Base-by-base conservation (phyloP, 2,113 vertebrate species). In the Dipodomys merriami region DNA sequence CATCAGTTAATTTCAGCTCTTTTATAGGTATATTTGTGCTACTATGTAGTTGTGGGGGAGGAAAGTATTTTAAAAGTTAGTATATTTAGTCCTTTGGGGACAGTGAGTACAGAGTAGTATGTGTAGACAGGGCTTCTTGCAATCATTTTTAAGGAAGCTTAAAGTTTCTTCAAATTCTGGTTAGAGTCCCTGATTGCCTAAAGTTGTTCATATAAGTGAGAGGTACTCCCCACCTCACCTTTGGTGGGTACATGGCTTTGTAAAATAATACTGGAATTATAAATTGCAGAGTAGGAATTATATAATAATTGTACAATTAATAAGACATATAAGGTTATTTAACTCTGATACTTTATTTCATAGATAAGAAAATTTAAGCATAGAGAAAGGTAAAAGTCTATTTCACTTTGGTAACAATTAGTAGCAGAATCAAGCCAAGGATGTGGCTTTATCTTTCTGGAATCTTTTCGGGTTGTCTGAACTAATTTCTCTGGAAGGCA, bases 11-110 rank as follows among this genome's bases (percentile, higher is more conserved):
- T 49, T 89, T 15, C 5, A 83, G 13, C 4, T 88, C 11, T 46
- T 83, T 80, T 79, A 49, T 35, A 76, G 73, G 4, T 69, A 68
- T 76, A 82, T 91, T 91, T 94, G 23, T 3, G 83, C 11, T 62
- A 72, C 18, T 73, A 79, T 60, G 20, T 93, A 80, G 22, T 85
- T 90, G 16, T 33, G 18, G 12, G 20, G 0, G 15, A 65, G 73
- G 64, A 8, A 0, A 3, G 10, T 60, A 86, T 60, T 93, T 49
- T 46, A 15, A n/a, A 78, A 82, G 23, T 81, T 89, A 81, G 7
- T 2, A 69, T 93, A 57, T 88, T 12, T n/a, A 71, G n/a, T 68
- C 18, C 81, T 57, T 20, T 77, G 53, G 53, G 15, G n/a, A 44
- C 62, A 78, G 27, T 73, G 53, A 73, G 8, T 68, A 7, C 49